Percentiles rank a stretch among this genome's conserved stretches.
These are phyloP conservation scores for Callipepla californica DNA, from an alignment of 2,113 vertebrate species.

Conservation along the genomic window DNA sequence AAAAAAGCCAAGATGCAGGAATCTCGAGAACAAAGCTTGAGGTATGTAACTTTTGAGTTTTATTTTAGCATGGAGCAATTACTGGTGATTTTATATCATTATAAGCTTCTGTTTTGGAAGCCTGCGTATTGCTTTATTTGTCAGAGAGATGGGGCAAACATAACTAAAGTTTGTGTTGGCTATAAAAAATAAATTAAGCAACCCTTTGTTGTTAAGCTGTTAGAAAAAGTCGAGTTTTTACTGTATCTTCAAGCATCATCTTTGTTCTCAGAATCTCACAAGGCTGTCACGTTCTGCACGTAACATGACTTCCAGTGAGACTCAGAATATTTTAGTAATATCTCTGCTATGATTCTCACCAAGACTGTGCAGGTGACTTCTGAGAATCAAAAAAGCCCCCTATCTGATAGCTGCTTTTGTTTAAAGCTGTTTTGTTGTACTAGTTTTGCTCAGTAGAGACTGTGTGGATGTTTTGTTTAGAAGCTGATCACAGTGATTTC, in stretches of 20 bases:
- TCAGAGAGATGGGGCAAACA: neutral
- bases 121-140: neutral
- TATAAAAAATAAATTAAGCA: neutral
- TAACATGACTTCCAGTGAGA: neutral
- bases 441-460: neutral
- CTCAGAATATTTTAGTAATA: neutral
- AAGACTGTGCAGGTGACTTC: neutral
- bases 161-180: neutral
- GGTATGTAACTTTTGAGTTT: conserved; percentile 61
- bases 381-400: neutral
- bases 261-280: neutral
- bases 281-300: neutral
- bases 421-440: neutral
- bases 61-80: neutral
- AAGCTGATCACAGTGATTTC: neutral
- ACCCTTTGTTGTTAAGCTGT: neutral
- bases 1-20: conserved; percentile 88
- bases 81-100: neutral
- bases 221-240: neutral
- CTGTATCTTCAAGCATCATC: neutral
- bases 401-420: neutral
- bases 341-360: neutral
- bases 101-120: neutral
- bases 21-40: conserved; percentile 79
- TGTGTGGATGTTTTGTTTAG: neutral